Evolutionary conservation across 2,888 invertebrate species (phyloP).

Genomic region (Amphipyra berbera): DNA sequence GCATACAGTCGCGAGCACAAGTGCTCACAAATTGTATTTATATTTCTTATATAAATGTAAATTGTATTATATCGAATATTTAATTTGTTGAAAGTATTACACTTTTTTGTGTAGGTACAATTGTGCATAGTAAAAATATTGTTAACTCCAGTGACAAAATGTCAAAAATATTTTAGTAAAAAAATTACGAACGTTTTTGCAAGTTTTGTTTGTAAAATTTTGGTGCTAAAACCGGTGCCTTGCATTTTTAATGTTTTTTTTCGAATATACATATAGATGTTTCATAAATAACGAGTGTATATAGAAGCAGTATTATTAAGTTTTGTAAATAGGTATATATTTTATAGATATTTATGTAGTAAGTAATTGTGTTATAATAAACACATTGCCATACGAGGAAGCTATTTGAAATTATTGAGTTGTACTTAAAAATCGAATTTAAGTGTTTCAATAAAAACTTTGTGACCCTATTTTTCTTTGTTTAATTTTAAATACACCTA

Average conservation of each 20-base stretch:
- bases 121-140: conserved; percentile 23
- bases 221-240: conserved; percentile 76
- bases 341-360: conserved; percentile 69
- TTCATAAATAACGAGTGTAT: conserved; percentile 58
- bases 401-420: conserved; percentile 62
- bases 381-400: conserved; percentile 77
- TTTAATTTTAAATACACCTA: conserved; percentile 18
- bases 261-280: conserved; percentile 52
- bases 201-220: conserved; percentile 41
- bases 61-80: conserved; percentile 21
- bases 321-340: conserved; percentile 74
- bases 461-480: conserved; percentile 52
- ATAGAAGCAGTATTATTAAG: conserved; percentile 77
- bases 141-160: conserved; percentile 5
- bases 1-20: conserved; percentile 46
- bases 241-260: conserved; percentile 62
- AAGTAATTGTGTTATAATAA: conserved; percentile 56
- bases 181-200: conserved; percentile 7
- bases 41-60: conserved; percentile 29
- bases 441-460: conserved; percentile 81
- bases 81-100: conserved; percentile 20
- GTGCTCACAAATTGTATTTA: conserved; percentile 38
- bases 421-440: conserved; percentile 86
- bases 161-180: conserved; percentile 4
- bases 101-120: conserved; percentile 41